Evolutionary conservation across 1,140 invertebrate species (phyloP), one percentile per base, ranked within the genome.

Genomic region (Cydia strobilella): DNA sequence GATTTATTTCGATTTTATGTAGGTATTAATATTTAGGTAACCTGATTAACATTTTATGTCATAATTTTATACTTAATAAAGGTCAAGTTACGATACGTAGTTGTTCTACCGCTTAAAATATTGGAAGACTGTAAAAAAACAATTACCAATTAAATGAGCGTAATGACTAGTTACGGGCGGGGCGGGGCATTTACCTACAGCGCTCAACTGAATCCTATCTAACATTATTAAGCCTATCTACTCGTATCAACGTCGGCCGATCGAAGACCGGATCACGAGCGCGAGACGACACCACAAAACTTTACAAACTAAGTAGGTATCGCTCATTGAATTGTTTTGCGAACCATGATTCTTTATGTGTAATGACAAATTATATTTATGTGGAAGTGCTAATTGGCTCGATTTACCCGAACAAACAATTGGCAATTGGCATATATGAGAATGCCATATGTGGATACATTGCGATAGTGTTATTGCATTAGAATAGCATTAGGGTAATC

Each of bases 111-210:
- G 77, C 82, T 89, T 89, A 85, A 81, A 79, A 80, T 87, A 90
- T 74, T 90, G 88, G 87, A 90, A 91, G 86, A 89, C 88, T 77
- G 81, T 82, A 85, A 88, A 85, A 77, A 74, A 85, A 86, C 76
- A 74, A 72, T 75, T 51, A 76, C 18, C 62, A 59, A 72, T 79
- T 75, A 77, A 79, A 75, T 73, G 69, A 77, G 48, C 69, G 45
- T 31, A 73, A 75, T 77, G 54, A 74, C 73, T 77, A 74, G 63
- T 20, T 45, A 13, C 39, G 59, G 27, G n/a, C 54, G 72, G 25
- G 25, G n/a, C 54, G 72, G 25, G 25, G n/a, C 54, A 63, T 74
- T 45, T 54, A 69, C 23, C 42, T 45, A 45, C 42, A 23, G 31
- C 65, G 69, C 31, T 76, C 63, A 77, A 77, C 54, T 63, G 51